phyloP scores from a whole-genome alignment of 2,797 vertebrate species.

The Tapirus indicus region DNA sequence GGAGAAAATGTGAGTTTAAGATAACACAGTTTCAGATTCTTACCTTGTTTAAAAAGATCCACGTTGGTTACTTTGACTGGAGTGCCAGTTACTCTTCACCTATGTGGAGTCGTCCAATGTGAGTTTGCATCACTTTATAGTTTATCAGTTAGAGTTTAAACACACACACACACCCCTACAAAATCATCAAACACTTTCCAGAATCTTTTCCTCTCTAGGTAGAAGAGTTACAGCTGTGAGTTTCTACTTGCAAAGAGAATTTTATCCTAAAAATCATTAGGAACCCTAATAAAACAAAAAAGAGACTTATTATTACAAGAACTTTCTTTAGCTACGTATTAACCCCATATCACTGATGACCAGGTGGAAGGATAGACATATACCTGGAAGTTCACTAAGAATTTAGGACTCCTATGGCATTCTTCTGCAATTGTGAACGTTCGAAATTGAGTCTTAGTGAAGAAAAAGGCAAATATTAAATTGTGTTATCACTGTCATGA shows the following conservation, averaged over 20 bases:
- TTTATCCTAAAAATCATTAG: background rate
- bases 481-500: background rate
- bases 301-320: background rate
- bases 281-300: background rate
- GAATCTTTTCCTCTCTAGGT: background rate
- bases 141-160: background rate
- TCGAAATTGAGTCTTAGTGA: background rate
- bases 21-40: background rate
- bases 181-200: background rate
- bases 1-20: background rate
- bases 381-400: background rate
- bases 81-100: background rate
- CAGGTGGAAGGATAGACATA: background rate
- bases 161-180: background rate
- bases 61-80: background rate
- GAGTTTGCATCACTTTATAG: background rate
- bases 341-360: background rate
- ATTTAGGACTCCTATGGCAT: background rate
- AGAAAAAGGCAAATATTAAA: background rate
- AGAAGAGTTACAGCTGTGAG: background rate
- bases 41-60: background rate
- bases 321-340: background rate
- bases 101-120: background rate
- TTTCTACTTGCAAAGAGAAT: constrained; percentile 26
- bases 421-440: background rate